Percentiles rank a stretch among this genome's conserved stretches.
Evolutionary conservation across 2,797 vertebrate species (phyloP).

Genomic region (Australoheros facetus): DNA sequence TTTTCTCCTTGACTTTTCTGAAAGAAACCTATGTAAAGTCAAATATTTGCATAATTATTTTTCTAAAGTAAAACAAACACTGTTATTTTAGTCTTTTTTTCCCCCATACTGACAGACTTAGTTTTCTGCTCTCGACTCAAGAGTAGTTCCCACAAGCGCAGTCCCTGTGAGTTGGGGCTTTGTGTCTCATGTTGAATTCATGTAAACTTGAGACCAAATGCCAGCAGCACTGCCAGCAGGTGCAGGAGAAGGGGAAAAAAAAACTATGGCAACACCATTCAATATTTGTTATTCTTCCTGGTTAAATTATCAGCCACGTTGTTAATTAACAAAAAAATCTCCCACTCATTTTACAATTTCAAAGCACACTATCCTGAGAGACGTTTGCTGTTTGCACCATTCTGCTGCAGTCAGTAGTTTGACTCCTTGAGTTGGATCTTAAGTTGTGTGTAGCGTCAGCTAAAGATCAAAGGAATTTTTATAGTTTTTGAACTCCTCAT

Average conservation of each 20-base stretch:
- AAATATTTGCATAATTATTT: slow-evolving; percentile 2
- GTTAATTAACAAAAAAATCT: slow-evolving; percentile 12
- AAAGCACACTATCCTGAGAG: slow-evolving; percentile 22
- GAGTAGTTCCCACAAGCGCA: not conserved
- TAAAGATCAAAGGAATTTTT: not conserved
- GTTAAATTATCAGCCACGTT: not conserved
- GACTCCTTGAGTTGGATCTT: not conserved
- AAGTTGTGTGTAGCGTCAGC: not conserved
- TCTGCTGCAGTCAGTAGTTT: slow-evolving; percentile 6
- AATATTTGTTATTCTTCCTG: not conserved
- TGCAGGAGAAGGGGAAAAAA: not conserved
- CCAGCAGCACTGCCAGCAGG: not conserved
- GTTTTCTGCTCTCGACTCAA: not conserved
- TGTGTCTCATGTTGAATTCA: not conserved
- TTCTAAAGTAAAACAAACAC: slow-evolving; percentile 1
- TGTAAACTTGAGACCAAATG: not conserved
- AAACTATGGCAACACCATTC: not conserved
- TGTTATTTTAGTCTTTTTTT: not conserved
- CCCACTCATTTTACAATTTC: slow-evolving; percentile 21
- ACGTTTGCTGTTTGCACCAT: not conserved
- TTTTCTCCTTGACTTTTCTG: slow-evolving; percentile 33
- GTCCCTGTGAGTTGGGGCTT: not conserved
- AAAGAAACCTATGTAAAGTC: slow-evolving; percentile 9
- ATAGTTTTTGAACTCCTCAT: not conserved
- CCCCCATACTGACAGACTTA: not conserved